Evolutionary conservation across 2,888 invertebrate species (phyloP), one percentile per base, ranked within the genome.

Genomic region (Phortica magna): DNA sequence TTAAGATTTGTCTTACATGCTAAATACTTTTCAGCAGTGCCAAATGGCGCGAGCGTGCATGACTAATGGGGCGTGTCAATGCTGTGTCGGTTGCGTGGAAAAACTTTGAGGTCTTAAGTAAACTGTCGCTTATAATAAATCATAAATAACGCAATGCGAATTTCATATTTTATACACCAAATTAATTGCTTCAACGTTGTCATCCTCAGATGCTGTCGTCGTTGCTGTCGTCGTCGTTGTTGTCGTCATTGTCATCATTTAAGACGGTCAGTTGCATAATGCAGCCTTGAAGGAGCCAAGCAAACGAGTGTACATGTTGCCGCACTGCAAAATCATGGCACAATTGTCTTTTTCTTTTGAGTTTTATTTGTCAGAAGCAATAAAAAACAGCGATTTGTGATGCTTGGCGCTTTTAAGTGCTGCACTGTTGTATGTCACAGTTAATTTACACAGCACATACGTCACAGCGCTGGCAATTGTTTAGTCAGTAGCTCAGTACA

Each of bases 51-150:
- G 31, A 31, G 5, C 31, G 31, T 9, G 9, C 48, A 64, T 64
- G 64, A 64, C 64, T 64, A 64, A 64, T 64, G 64, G 64, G 64
- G 31, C 39, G 64, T 64, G 64, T 10, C 64, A 64, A 31, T 39
- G 64, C 19, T 64, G 64, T 31, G 64, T 31, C 48, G 14, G 2
- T 9, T 48, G 14, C 48, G 48, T 12, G 48, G 9, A 64, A 22
- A 31, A 64, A 12, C 39, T 59, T 59, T 7, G 19, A 59, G 59
- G n/a, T 59, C 19, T 59, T 59, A 59, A 59, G 19, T 59, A 17
- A 48, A 14, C 7, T 9, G 48, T 48, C 48, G 48, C 9, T 48
- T 48, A 12, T 48, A 48, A 64, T 64, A 61, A 22, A 31, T 64
- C 64, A 31, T 64, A 64, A 64, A 64, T 64, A 64, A 14, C 31